phyloP scores from a whole-genome alignment of 2,113 vertebrate species.

The Misgurnus anguillicaudatus region DNA sequence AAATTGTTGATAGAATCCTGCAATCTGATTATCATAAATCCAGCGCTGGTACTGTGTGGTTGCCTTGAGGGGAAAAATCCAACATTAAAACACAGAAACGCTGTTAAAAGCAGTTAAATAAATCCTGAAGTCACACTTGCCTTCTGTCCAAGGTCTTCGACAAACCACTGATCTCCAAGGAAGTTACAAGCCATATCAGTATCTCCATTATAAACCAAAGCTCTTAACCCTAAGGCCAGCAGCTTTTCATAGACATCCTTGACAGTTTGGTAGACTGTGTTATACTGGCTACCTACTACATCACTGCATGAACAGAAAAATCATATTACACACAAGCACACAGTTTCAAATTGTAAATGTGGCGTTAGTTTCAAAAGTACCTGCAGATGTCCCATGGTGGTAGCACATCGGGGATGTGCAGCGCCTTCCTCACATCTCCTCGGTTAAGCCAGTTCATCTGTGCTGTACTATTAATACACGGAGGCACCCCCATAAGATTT shows the following conservation, averaged over 20 bases:
- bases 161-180: constrained; percentile 78
- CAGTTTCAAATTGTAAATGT: too few relatives aligned
- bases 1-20: constrained; percentile 75
- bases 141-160: constrained; percentile 70
- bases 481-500: constrained; percentile 60
- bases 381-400: constrained; percentile 77
- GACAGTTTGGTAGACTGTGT: constrained; percentile 60
- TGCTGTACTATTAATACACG: constrained; percentile 75
- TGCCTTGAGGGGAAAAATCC: constrained; percentile 54
- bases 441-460: constrained; percentile 74
- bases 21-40: constrained; percentile 70
- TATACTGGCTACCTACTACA: constrained; percentile 61
- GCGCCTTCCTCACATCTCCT: constrained; percentile 73
- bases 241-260: constrained; percentile 72
- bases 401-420: constrained; percentile 72
- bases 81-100: not conserved
- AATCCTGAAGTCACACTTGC: constrained; percentile 47
- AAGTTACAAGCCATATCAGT: constrained; percentile 82
- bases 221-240: constrained; percentile 66
- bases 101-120: too few relatives aligned
- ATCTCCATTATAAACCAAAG: constrained; percentile 78
- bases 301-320: constrained; percentile 59
- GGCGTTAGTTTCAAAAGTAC: constrained; percentile 45
- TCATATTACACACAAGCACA: not conserved
- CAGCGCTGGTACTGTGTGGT: constrained; percentile 67